A percentile compares a stretch with the other conserved stretches of the same genome.
phyloP scores from a whole-genome alignment of 2,888 invertebrate genomes.

The Hydroisotoma schaefferi region DNA sequence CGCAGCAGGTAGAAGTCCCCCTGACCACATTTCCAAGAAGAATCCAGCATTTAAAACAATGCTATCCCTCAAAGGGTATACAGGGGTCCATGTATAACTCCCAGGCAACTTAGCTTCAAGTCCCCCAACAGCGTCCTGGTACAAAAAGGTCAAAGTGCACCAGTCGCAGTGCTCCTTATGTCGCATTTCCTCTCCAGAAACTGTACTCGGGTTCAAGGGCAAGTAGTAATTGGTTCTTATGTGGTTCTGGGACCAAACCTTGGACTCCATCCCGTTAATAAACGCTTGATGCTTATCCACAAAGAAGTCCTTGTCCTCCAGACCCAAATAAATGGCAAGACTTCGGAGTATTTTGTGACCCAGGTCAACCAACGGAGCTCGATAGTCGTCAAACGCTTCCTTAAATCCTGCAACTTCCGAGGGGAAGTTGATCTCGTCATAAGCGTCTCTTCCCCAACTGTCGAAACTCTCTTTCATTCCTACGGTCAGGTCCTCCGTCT shows the following conservation, averaged over 20 bases:
- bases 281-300: slow-evolving; percentile 13
- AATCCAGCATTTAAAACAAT: slow-evolving; percentile 25
- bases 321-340: slow-evolving; percentile 17
- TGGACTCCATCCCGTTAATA: slow-evolving; percentile 4
- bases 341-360: slow-evolving; percentile 15
- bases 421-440: slow-evolving; percentile 4
- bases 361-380: background rate
- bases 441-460: slow-evolving; percentile 11
- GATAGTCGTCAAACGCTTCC: slow-evolving; percentile 17
- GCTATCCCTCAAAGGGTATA: slow-evolving; percentile 18
- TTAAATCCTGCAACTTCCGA: slow-evolving; percentile 21
- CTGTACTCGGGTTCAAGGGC: background rate
- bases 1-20: slow-evolving; percentile 24
- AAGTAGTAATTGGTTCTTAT: slow-evolving; percentile 23
- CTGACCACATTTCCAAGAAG: slow-evolving; percentile 29
- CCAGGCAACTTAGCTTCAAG: slow-evolving; percentile 20
- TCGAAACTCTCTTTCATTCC: no score
- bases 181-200: slow-evolving; percentile 16
- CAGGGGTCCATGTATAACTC: slow-evolving; percentile 24
- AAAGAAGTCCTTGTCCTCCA: slow-evolving; percentile 28
- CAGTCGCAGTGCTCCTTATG: slow-evolving; percentile 27
- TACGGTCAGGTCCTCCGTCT: no score
- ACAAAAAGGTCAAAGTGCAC: slow-evolving; percentile 19
- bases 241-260: slow-evolving; percentile 11
- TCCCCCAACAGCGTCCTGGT: slow-evolving; percentile 25